Percentiles rank a stretch among this genome's conserved stretches.
phyloP scores from a whole-genome alignment of 2,797 vertebrate genomes.

The Argya squamiceps region DNA sequence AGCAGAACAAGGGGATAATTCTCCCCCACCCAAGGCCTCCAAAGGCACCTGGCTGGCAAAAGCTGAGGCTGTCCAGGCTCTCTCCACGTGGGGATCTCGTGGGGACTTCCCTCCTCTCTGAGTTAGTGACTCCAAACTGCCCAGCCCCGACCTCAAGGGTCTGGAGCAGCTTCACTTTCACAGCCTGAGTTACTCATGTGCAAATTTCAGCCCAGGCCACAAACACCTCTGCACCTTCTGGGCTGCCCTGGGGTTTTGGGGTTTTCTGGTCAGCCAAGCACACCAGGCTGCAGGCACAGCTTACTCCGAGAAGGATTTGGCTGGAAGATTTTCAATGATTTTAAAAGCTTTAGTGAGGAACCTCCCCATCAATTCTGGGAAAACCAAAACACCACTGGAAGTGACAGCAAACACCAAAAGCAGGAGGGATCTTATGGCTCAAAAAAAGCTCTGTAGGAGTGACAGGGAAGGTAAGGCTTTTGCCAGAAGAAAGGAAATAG shows the following conservation, averaged over 20 bases:
- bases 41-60: background rate
- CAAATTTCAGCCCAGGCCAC: background rate
- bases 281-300: background rate
- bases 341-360: background rate
- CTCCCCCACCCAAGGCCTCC: background rate
- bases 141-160: background rate
- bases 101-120: constrained; percentile 30
- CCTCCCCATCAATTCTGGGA: background rate
- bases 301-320: background rate
- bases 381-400: background rate
- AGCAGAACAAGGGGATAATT: background rate
- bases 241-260: background rate
- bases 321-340: background rate
- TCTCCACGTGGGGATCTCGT: background rate
- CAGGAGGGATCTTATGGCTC: background rate
- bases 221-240: background rate
- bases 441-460: background rate
- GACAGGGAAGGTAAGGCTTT: background rate
- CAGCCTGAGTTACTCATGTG: background rate
- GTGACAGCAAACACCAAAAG: background rate
- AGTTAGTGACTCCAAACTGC: background rate
- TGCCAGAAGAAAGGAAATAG: background rate
- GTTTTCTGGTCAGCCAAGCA: background rate
- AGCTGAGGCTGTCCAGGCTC: background rate
- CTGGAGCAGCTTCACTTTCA: background rate